Base-by-base conservation (phyloP, 2,797 vertebrate genomes). In the Miichthys miiuy region DNA sequence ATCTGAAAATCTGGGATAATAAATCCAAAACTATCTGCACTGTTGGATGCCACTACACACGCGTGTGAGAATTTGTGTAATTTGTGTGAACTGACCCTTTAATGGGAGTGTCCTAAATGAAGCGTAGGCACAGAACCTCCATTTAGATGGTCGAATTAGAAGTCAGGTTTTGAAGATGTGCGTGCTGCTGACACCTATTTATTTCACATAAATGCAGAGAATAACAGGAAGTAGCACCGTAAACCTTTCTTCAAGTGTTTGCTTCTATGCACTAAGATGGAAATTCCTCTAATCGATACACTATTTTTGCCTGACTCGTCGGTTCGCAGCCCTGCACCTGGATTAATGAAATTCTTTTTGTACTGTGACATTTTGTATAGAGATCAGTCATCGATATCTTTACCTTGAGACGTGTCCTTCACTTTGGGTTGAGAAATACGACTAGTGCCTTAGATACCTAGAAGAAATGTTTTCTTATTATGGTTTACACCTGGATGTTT, bases 361-460 rank as follows among this genome's bases (percentile, higher is more conserved):
- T 90, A 80, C 85, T 75, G 81, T 80, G 76, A 83, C 76, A 73
- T 85, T 85, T 80, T 88, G 71, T 88, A 76, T 81, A 70, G 23
- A 78, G 61, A 70, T 77, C 69, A 72, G 63, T 80, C 81, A 75
- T 87, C 70, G 47, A 25, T 89, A 80, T 80, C 69, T 81, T 77
- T 75, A 79, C 76, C 76, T 63, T 75, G 63, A 77, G 63, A 88
- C 76, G 81, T 38, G 60, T 90, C 83, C 70, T 88, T 85, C 67
- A 87, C 73, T 81, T 83, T 86, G 52, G 55, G 81, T 91, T 89
- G 75, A 90, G 69, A 89, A 83, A 81, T 84, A 82, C 85, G 85
- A 88, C 88, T 91, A 90, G 93, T 94, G 94, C 94, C 94, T 94
- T 94, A 94, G 92, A 92, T 88, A 86, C 72, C 66, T 89, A 89